These are phyloP conservation scores for Corapipo altera DNA, from an alignment of 2,113 vertebrate genomes.

Conservation along the genomic window DNA sequence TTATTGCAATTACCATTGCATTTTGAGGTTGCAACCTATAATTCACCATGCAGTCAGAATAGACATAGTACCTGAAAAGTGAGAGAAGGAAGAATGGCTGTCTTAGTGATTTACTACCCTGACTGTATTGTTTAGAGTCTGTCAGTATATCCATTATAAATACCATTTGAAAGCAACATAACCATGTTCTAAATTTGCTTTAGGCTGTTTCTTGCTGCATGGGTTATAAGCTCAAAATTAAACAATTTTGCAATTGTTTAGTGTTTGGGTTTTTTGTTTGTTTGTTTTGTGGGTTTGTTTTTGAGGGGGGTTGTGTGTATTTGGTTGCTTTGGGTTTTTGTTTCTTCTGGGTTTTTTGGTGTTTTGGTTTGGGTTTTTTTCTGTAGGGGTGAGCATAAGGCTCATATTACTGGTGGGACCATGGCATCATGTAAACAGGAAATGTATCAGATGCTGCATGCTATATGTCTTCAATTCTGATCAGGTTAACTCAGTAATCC, in stretches of 20 bases:
- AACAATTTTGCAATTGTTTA: neutral
- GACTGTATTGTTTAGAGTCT: neutral
- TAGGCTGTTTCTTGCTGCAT: neutral
- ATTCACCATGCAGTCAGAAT: neutral
- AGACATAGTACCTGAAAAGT: neutral
- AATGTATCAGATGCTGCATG: neutral
- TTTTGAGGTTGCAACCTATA: neutral
- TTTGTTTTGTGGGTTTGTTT: neutral
- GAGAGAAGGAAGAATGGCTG: neutral
- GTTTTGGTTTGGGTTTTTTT: neutral
- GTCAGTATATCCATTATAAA: neutral
- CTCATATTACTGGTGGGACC: neutral
- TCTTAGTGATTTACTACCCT: neutral
- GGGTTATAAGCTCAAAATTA: neutral
- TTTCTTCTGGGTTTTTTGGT: neutral
- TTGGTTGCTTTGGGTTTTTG: neutral
- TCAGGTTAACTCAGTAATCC: neutral
- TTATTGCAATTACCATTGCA: neutral
- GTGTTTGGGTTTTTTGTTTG: neutral
- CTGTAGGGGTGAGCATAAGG: neutral
- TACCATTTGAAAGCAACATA: neutral
- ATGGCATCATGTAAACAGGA: neutral
- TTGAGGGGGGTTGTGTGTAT: neutral
- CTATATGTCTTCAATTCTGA: neutral
- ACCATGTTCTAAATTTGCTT: constrained; percentile 9